Evolutionary conservation across 2,888 invertebrate genomes (phyloP).

Genomic region (Parochlus steinenii): DNA sequence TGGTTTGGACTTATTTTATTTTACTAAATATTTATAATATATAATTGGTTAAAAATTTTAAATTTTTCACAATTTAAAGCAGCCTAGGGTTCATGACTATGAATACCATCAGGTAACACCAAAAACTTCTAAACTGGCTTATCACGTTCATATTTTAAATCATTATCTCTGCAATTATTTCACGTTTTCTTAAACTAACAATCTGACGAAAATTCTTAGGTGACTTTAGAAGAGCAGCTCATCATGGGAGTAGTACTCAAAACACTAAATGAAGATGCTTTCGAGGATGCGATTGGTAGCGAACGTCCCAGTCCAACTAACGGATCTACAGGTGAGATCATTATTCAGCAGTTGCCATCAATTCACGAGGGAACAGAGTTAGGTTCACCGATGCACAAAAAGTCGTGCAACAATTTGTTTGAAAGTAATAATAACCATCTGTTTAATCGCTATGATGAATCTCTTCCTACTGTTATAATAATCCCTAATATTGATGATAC

Average conservation of each 20-base stretch:
- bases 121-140: background rate
- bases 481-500: slow-evolving; percentile 26
- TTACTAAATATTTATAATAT: background rate
- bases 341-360: slow-evolving; percentile 24
- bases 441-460: slow-evolving; percentile 12
- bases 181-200: too few species aligned
- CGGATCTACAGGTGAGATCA: slow-evolving; percentile 33
- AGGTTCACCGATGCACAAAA: slow-evolving; percentile 30
- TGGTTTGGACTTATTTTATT: background rate
- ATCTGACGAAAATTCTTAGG: slow-evolving; percentile 43
- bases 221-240: slow-evolving; percentile 88
- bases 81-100: slow-evolving; percentile 31
- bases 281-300: slow-evolving; percentile 75
- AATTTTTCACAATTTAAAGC: slow-evolving; percentile 16
- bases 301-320: slow-evolving; percentile 40
- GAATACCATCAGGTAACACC: slow-evolving; percentile 30
- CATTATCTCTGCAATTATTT: background rate
- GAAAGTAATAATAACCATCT: background rate
- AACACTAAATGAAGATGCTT: slow-evolving; percentile 82
- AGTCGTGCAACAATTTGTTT: background rate
- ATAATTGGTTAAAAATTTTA: background rate
- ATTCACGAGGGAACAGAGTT: slow-evolving; percentile 31
- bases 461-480: slow-evolving; percentile 25
- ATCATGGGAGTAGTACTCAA: slow-evolving; percentile 86
- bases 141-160: slow-evolving; percentile 2